Base-by-base conservation (phyloP, 2,797 vertebrate genomes). In the Scyliorhinus canicula region DNA sequence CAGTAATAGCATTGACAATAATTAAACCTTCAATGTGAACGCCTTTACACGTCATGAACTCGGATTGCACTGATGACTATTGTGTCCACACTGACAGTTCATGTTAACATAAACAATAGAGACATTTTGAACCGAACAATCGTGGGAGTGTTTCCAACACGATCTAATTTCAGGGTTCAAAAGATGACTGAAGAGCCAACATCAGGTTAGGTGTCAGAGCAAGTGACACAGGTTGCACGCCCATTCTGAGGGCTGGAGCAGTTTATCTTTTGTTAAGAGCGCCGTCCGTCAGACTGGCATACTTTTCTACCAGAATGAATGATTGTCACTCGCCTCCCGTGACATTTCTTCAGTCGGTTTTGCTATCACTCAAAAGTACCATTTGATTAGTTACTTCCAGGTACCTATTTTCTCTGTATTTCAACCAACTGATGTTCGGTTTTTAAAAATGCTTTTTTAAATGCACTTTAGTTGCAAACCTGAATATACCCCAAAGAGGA, bases 1-100 rank as follows among this genome's bases (percentile, higher is more conserved):
- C 84, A 28, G 44, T 55, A 86, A 52, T 28, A 50, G 52, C 26
- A 28, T 63, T 65, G 57, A 24, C 21, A 63, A 91, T 65, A n/a
- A 21, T 65, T 21, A 91, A 65, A 44, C 0, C 52, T 88, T 57
- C 16, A 57, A 12, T 16, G 85, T 57, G 85, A 35, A 91, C 21
- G 57, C 86, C 86, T 90, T 90, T 40, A 90, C 55, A 63, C 14
- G 57, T 90, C 86, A 90, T 88, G 52, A 35, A 31, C 85, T 55
- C 11, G 88, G 8, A 91, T 16, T 60, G 57, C n/a, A 60, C 52
- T 90, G 86, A 60, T 35, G 86, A 4, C 24, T 12, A n/a, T 44
- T 21, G 8, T 91, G n/a, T 44, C 60, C 79, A 40, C 57, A 40
- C 40, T 91, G 57, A 40, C n/a, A 91, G 88, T n/a, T 63, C n/a